These are phyloP conservation scores for Tympanoctomys barrerae DNA, from an alignment of 2,797 vertebrate genomes.

Conservation along the genomic window DNA sequence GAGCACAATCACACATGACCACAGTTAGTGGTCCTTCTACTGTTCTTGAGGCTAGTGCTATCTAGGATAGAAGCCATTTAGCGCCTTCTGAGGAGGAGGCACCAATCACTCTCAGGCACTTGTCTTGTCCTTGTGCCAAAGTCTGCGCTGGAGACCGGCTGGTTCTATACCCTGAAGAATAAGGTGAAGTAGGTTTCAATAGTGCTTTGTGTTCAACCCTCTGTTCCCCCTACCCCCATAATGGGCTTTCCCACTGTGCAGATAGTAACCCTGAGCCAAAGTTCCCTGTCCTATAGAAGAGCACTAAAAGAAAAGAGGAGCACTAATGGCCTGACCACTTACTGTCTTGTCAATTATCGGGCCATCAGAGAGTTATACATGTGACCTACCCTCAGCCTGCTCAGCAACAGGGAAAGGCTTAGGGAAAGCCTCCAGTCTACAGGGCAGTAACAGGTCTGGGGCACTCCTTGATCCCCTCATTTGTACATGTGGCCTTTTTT, in stretches of 20 bases:
- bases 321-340: not conserved
- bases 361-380: not conserved
- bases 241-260: not conserved
- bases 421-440: not conserved
- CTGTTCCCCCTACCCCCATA: rapidly evolving
- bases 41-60: not conserved
- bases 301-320: not conserved
- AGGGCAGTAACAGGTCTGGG: not conserved
- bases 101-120: not conserved
- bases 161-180: too few species aligned
- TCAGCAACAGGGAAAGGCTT: not conserved
- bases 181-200: rapidly evolving
- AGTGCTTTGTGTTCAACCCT: not conserved
- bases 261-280: not conserved
- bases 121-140: not conserved
- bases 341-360: not conserved
- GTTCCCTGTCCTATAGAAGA: not conserved
- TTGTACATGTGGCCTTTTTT: not conserved
- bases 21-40: not conserved
- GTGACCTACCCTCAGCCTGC: not conserved
- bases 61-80: not conserved
- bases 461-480: not conserved
- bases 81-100: not conserved
- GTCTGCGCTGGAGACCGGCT: not conserved
- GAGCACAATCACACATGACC: not conserved